A percentile compares a stretch with the other conserved stretches of the same genome.
Conservation (phyloP, 2,888 invertebrate genomes). For the Acanthopleura granulata region DNA sequence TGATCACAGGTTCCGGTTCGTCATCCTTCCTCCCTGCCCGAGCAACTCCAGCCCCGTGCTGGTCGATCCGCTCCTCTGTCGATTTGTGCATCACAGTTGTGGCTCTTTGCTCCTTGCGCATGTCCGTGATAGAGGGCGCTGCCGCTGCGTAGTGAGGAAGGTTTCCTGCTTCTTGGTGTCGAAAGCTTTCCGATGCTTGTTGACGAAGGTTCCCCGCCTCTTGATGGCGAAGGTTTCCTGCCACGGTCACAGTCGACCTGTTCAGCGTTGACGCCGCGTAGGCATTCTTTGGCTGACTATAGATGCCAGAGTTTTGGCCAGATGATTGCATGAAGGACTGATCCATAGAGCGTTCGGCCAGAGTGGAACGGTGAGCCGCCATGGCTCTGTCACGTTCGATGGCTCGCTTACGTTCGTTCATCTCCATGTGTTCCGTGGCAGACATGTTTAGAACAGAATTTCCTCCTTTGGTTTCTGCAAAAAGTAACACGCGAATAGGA, state of each 20-base stretch:
- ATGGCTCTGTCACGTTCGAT: background rate
- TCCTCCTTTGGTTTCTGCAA: background rate
- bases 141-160: background rate
- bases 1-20: background rate
- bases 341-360: background rate
- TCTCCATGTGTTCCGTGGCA: conserved; percentile 8
- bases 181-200: background rate
- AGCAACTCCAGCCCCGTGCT: background rate
- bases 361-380: background rate
- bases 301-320: background rate
- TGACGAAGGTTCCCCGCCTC: conserved; percentile 6
- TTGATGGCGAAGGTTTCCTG: background rate
- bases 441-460: conserved; percentile 7
- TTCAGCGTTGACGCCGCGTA: background rate
- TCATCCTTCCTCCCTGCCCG: background rate
- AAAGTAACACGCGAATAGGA: background rate
- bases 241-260: background rate
- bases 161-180: background rate
- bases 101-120: background rate
- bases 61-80: background rate
- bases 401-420: background rate
- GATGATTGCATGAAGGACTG: background rate
- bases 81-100: background rate
- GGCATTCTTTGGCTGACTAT: conserved; percentile 8
- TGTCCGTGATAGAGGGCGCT: background rate